A percentile compares a stretch with the other conserved stretches of the same genome.
Evolutionary conservation across 2,113 vertebrate genomes (phyloP).

Genomic region (Elephantulus edwardii): DNA sequence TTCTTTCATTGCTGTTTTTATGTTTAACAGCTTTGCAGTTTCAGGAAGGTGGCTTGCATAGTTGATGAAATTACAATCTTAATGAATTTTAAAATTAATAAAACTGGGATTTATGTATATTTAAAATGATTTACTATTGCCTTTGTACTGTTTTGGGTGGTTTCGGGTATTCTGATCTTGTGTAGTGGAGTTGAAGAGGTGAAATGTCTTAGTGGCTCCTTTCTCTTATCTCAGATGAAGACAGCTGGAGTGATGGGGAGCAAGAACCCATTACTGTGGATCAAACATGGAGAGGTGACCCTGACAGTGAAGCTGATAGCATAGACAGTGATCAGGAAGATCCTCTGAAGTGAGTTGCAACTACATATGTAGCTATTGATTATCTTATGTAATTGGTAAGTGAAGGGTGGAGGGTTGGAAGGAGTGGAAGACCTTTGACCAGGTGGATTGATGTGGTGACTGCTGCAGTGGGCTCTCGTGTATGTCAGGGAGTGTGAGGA

Average conservation of each 20-base stretch:
- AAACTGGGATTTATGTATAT: background rate
- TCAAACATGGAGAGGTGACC: conserved; percentile 97
- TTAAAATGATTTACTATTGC: background rate
- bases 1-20: conserved; percentile 36
- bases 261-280: conserved; percentile 92
- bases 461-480: too few species aligned
- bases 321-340: conserved; percentile 98
- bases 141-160: conserved; percentile 20
- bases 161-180: conserved; percentile 47
- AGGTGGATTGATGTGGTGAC: too few species aligned
- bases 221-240: conserved; percentile 88
- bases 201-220: conserved; percentile 62
- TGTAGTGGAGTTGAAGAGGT: conserved; percentile 70
- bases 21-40: conserved; percentile 24
- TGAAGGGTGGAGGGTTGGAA: too few species aligned
- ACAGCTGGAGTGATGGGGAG: conserved; percentile 96
- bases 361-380: conserved; percentile 46
- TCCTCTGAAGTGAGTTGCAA: conserved; percentile 92
- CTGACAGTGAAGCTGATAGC: conserved; percentile 98
- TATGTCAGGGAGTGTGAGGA: too few species aligned
- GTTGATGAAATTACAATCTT: conserved; percentile 11
- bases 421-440: too few species aligned
- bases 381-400: conserved; percentile 5
- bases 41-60: conserved; percentile 28
- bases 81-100: background rate